Conservation (phyloP, 2,888 invertebrate species). For the Cinara cedri region DNA sequence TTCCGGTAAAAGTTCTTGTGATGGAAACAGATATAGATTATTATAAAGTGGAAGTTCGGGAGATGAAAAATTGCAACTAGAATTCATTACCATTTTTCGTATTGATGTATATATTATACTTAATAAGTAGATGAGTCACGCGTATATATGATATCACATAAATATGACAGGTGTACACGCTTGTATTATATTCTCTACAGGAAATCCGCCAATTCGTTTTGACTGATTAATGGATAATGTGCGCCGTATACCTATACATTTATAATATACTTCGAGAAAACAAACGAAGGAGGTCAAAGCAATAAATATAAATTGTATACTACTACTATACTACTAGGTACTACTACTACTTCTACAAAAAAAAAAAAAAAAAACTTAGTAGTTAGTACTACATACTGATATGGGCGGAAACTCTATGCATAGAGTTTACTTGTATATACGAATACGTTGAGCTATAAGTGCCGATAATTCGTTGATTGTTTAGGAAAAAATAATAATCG, state of each 20-base stretch:
- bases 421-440: not conserved
- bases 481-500: not conserved
- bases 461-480: constrained; percentile 43
- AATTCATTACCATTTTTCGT: constrained; percentile 10
- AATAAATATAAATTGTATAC: constrained; percentile 56
- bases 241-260: constrained; percentile 14
- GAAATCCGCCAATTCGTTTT: constrained; percentile 53
- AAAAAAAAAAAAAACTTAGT: constrained; percentile 23
- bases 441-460: constrained; percentile 11
- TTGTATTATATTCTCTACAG: constrained; percentile 29
- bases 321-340: not conserved
- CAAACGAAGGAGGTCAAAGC: constrained; percentile 53
- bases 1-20: too few species aligned
- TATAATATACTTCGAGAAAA: constrained; percentile 25
- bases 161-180: constrained; percentile 51
- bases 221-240: constrained; percentile 50
- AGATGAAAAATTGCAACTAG: too few species aligned
- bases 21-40: too few species aligned
- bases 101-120: not conserved
- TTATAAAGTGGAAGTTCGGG: too few species aligned
- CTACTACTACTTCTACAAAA: not conserved
- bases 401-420: constrained; percentile 25
- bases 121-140: constrained; percentile 39
- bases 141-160: constrained; percentile 30
- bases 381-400: constrained; percentile 28